phyloP scores from a whole-genome alignment of 92 coral and sea anemone genomes.

The Phenganax stokvisi region DNA sequence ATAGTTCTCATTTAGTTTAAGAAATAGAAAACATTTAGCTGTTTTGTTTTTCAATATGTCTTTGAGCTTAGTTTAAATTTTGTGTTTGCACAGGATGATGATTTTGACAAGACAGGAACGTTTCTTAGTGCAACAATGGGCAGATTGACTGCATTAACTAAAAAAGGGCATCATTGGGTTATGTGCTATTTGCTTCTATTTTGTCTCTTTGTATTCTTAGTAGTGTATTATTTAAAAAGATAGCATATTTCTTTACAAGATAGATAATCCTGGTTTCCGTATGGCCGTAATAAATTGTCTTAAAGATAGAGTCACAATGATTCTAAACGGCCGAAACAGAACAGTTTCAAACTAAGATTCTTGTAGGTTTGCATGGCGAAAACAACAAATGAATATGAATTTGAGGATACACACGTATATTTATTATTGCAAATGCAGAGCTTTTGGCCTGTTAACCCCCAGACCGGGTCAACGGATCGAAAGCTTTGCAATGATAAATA shows the following conservation, averaged over 20 bases:
- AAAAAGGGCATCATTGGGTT: conserved; percentile 91
- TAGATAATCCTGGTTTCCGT: no score
- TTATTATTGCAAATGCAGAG: background rate
- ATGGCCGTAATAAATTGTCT: no score
- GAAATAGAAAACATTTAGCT: background rate
- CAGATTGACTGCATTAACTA: conserved; percentile 73
- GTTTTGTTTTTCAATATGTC: background rate
- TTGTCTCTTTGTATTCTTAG: conserved; percentile 87
- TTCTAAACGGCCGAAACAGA: no score
- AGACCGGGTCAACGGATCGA: background rate
- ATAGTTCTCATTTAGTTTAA: background rate
- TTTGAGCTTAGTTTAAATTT: background rate
- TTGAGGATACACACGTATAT: background rate
- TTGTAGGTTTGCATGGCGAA: no score
- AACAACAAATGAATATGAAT: background rate
- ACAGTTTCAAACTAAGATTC: no score
- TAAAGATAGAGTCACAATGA: no score
- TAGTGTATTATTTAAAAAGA: conserved; percentile 65
- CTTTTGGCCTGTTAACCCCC: no score
- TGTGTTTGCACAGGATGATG: conserved; percentile 66
- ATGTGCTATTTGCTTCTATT: conserved; percentile 83
- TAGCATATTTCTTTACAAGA: background rate
- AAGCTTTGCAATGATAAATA: background rate
- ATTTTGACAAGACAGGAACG: conserved; percentile 87
- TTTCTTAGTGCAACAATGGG: conserved; percentile 83